A percentile compares a stretch with the other conserved stretches of the same genome.
Conservation (phyloP, 2,113 vertebrate genomes). For the Monopterus albus region DNA sequence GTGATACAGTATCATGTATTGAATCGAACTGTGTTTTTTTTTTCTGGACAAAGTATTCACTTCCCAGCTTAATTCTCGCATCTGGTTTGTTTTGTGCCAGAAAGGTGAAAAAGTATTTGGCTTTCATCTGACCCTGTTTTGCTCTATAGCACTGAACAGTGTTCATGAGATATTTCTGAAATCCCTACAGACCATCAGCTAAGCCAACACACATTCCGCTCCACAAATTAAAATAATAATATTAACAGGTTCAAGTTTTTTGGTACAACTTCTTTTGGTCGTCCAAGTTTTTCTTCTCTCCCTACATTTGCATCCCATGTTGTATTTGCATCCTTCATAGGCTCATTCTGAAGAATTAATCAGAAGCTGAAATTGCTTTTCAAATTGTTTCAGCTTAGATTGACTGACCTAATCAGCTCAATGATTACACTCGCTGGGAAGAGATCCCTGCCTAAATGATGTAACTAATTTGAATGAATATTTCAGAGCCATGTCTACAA, state of each 20-base stretch:
- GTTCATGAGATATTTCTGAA: slow-evolving; percentile 25
- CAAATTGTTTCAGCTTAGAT: slow-evolving; percentile 70
- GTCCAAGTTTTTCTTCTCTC: not conserved
- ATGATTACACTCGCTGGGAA: slow-evolving; percentile 67
- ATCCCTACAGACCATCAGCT: slow-evolving; percentile 16
- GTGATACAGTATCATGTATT: not conserved
- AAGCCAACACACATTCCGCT: slow-evolving; percentile 14
- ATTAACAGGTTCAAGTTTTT: slow-evolving; percentile 1
- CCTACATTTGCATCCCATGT: slow-evolving; percentile 40
- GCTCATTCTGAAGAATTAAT: slow-evolving; percentile 63
- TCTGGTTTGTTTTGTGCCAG: slow-evolving; percentile 51
- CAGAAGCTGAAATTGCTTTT: slow-evolving; percentile 76
- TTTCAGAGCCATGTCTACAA: slow-evolving; percentile 79
- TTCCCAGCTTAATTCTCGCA: slow-evolving; percentile 17
- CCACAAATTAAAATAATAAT: slow-evolving; percentile 7
- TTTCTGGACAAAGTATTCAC: not conserved
- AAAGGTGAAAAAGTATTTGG: slow-evolving; percentile 32
- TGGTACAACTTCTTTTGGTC: not conserved
- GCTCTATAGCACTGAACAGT: not conserved
- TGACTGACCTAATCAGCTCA: slow-evolving; percentile 75
- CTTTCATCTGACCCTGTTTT: slow-evolving; percentile 34
- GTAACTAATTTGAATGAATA: slow-evolving; percentile 77
- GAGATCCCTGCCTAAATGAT: slow-evolving; percentile 71
- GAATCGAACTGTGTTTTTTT: not conserved
- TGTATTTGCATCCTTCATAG: too few relatives aligned